Percentiles rank a stretch among this genome's conserved stretches.
Conservation (phyloP, 2,797 vertebrate species). For the Neosilurus mollespiculum region DNA sequence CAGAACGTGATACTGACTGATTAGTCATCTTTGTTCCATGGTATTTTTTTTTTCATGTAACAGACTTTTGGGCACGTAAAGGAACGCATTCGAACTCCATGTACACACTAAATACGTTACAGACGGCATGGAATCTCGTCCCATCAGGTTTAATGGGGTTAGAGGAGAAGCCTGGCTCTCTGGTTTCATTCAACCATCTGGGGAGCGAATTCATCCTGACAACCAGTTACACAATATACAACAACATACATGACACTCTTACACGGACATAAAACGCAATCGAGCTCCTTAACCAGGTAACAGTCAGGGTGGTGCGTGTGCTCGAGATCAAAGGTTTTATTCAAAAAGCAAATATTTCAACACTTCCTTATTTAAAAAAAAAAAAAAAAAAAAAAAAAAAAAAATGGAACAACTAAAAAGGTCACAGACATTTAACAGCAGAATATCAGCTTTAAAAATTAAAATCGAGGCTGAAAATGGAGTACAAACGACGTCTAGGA, state of each 20-base stretch:
- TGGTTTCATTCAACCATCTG: conserved; percentile 29
- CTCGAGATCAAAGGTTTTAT: not conserved
- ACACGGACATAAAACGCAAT: not conserved
- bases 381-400: not conserved
- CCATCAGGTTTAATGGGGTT: not conserved
- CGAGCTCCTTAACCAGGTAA: not conserved
- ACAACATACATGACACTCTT: not conserved
- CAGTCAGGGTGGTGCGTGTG: not conserved
- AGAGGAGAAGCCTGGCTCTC: not conserved
- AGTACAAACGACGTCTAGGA: not conserved
- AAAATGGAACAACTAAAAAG: no score
- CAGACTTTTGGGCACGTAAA: no score
- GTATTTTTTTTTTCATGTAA: no score
- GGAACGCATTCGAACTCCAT: no score
- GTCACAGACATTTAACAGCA: no score
- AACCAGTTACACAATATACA: not conserved
- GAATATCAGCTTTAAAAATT: not conserved
- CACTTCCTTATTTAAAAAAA: not conserved
- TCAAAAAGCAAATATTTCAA: not conserved
- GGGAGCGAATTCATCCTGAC: not conserved
- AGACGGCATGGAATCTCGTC: not conserved
- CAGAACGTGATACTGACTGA: no score
- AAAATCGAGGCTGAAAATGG: not conserved
- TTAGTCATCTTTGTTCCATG: no score
- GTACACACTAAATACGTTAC: no score